Conservation (phyloP, 2,888 invertebrate species). For the Pandemis cinnamomeana region DNA sequence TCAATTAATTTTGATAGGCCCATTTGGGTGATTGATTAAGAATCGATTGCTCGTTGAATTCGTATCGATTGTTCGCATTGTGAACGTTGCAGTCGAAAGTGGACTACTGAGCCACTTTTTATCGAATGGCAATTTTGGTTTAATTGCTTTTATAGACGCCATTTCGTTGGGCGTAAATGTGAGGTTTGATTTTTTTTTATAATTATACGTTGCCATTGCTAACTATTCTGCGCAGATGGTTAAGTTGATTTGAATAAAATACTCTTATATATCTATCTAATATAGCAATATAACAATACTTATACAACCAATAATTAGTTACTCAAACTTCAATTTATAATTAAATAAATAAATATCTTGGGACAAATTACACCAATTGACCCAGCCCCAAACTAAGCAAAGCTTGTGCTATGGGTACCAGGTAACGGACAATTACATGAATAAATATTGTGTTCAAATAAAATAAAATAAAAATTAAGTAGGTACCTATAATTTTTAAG, state of each 20-base stretch:
- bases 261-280: too few species aligned
- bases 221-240: background rate
- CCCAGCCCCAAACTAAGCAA: too few species aligned
- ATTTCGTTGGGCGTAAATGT: background rate
- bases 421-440: too few species aligned
- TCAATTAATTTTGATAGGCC: constrained; percentile 78
- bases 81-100: constrained; percentile 34
- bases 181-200: constrained; percentile 5
- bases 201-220: background rate
- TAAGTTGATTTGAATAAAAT: background rate
- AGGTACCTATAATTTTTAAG: background rate
- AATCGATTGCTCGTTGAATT: constrained; percentile 57
- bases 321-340: too few species aligned
- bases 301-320: too few species aligned
- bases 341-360: too few species aligned
- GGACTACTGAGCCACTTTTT: constrained; percentile 40
- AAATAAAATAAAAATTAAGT: too few species aligned
- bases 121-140: constrained; percentile 27
- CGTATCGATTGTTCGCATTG: constrained; percentile 41
- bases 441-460: too few species aligned
- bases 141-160: constrained; percentile 29
- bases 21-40: constrained; percentile 76
- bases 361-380: too few species aligned
- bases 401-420: too few species aligned
- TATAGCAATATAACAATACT: too few species aligned